Evolutionary conservation across 2,113 vertebrate species (phyloP), one percentile per base, ranked within the genome.

Genomic region (Ornithorhynchus anatinus): DNA sequence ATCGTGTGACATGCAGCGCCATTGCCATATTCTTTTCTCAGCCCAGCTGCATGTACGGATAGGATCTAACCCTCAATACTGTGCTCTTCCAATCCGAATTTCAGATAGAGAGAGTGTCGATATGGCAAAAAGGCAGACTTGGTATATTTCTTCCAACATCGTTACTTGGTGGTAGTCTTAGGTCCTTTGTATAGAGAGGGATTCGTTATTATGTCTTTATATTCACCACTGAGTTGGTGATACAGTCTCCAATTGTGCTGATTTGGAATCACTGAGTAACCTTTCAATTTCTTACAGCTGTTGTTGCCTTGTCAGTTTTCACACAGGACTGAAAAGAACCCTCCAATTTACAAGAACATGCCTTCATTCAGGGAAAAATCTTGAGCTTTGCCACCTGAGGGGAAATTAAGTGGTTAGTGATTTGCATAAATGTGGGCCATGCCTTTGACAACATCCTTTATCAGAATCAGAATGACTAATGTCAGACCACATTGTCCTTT

Each of bases 381-480:
- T 72, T 27, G 45, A 79, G 75, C 69, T 77, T 78, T 72, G 47
- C 61, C 58, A 73, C 80, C 62, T 56, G 78, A 72, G 73, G 62
- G 60, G n/a, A 47, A 81, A 82, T 85, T 73, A 74, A 66, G 66
- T 58, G 61, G 65, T 81, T 85, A 86, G 81, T 72, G 77, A 82
- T 89, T 89, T 79, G 53, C 60, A 52, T 77, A 71, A 13, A 48
- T 73, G 57, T 67, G 75, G 76, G 69, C 82, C 67, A 54, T 72
- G 62, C 57, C 68, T 81, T 80, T 69, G 72, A 71, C 67, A 67
- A 43, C 54, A 65, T 76, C 81, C 69, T 83, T 86, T 86, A 59
- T 75, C 81, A 68, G 58, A 59, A 84, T 64, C 51, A 27, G 69
- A 80, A 77, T 90, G 83, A 89, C 84, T 87, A 42, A 87, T 78